Percentiles rank a stretch among this genome's conserved stretches.
Evolutionary conservation across 2,113 vertebrate species (phyloP).

Genomic region (Rhagologus leucostigma): DNA sequence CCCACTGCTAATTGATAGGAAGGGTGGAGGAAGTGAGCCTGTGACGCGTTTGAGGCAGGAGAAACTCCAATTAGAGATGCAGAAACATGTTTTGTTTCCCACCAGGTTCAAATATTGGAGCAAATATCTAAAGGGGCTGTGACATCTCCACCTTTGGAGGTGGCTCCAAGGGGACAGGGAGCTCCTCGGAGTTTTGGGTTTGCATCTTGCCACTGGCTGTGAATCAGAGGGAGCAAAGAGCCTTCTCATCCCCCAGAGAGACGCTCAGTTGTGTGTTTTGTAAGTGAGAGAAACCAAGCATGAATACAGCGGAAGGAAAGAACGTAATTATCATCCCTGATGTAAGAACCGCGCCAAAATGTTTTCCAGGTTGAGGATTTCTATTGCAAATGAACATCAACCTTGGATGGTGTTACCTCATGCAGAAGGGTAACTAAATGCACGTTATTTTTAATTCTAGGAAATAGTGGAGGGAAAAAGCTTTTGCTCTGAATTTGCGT

Average conservation of each 20-base stretch:
- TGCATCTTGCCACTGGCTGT: not conserved
- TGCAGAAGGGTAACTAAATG: not conserved
- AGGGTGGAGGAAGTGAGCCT: not conserved
- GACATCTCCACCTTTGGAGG: not conserved
- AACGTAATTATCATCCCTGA: not conserved
- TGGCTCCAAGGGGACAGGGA: not conserved
- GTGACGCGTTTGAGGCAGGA: fast-evolving
- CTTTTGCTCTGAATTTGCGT: not conserved
- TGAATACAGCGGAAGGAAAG: not conserved
- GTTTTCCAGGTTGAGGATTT: not conserved
- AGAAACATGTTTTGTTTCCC: not conserved
- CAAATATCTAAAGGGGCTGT: not conserved
- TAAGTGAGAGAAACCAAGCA: not conserved
- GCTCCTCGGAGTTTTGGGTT: not conserved
- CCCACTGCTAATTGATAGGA: not conserved
- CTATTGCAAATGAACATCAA: not conserved
- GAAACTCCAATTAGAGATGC: not conserved
- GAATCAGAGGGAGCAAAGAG: not conserved
- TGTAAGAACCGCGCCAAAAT: not conserved
- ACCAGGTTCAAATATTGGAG: not conserved
- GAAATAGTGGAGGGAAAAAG: not conserved
- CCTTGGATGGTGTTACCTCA: not conserved
- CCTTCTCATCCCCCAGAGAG: not conserved
- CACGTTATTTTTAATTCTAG: not conserved
- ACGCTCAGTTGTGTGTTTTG: not conserved